Evolutionary conservation across 2,797 vertebrate species (phyloP).

Genomic region (Limnodromus scolopaceus): DNA sequence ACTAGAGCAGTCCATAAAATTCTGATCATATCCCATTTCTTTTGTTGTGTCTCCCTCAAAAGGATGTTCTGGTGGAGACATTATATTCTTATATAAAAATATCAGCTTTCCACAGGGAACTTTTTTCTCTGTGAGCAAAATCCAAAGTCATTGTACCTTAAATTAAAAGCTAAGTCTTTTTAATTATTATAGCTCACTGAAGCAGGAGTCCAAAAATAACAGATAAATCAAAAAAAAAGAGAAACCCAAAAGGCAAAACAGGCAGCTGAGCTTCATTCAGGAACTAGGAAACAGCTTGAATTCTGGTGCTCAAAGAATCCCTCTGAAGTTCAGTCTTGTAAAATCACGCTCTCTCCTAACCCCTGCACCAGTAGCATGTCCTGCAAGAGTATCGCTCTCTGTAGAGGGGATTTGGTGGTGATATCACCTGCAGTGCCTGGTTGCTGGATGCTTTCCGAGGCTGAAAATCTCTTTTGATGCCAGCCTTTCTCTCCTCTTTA

Average conservation of each 20-base stretch:
- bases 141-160: not conserved
- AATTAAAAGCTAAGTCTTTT: not conserved
- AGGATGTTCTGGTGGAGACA: not conserved
- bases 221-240: not conserved
- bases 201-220: conserved; percentile 13
- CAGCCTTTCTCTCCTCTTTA: not conserved
- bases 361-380: not conserved
- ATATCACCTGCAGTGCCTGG: not conserved
- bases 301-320: not conserved
- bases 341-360: not conserved
- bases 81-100: not conserved
- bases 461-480: conserved; percentile 28
- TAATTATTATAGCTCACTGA: conserved; percentile 11
- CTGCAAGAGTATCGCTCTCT: not conserved
- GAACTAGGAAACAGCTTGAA: conserved; percentile 13
- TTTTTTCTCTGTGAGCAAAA: not conserved
- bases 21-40: not conserved
- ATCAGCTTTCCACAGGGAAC: not conserved
- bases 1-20: not conserved
- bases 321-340: conserved; percentile 3
- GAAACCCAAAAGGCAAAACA: not conserved
- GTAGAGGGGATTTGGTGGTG: not conserved
- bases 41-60: not conserved
- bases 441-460: not conserved
- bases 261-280: not conserved